Conservation (phyloP, 2,797 vertebrate genomes). For the Zalophus californianus region DNA sequence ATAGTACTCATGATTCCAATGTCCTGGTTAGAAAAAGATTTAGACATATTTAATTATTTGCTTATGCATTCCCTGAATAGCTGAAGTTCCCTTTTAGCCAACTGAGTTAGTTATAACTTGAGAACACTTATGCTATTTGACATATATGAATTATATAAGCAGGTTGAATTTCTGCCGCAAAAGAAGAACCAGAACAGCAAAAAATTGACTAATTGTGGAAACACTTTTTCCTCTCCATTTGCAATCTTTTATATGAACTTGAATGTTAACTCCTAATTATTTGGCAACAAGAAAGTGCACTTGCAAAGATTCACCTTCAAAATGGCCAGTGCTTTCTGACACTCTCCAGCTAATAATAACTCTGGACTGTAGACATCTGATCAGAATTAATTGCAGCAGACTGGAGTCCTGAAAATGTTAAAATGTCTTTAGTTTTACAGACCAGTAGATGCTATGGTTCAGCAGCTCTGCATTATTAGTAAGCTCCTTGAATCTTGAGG, state of each 20-base stretch:
- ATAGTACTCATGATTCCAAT: background rate
- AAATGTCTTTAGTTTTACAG: conserved; percentile 64
- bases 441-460: conserved; percentile 29
- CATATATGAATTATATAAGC: conserved; percentile 25
- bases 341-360: conserved; percentile 50
- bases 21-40: background rate
- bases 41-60: background rate
- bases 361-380: conserved; percentile 1
- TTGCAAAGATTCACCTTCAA: conserved; percentile 65
- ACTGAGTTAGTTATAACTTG: conserved; percentile 36
- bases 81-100: background rate
- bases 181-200: conserved; percentile 14
- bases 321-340: conserved; percentile 25
- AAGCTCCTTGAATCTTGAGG: conserved; percentile 66
- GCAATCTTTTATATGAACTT: conserved; percentile 46
- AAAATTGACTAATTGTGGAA: conserved; percentile 52
- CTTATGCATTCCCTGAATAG: background rate
- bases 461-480: conserved; percentile 45
- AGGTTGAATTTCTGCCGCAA: background rate
- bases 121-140: conserved; percentile 45
- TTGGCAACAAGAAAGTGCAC: conserved; percentile 54
- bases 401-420: conserved; percentile 51
- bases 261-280: conserved; percentile 63
- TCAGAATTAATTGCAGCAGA: conserved; percentile 71
- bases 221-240: background rate